These are phyloP conservation scores for Orthosia incerta DNA, from an alignment of 2,888 invertebrate species.

Conservation along the genomic window DNA sequence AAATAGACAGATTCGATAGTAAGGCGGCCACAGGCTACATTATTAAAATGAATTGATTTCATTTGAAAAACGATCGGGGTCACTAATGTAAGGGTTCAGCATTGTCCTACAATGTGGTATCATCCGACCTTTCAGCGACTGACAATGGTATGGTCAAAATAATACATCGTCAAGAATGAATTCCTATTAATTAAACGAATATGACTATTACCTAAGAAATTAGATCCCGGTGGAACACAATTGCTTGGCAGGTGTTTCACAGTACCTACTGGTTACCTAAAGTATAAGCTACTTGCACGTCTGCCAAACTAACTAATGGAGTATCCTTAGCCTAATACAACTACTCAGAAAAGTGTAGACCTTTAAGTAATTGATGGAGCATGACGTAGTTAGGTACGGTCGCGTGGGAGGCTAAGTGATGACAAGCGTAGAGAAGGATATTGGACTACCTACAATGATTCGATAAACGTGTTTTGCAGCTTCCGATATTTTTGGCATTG, in stretches of 20 bases:
- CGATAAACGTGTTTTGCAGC: neutral
- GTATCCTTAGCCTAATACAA: slow-evolving; percentile 44
- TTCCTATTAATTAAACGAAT: too few species aligned
- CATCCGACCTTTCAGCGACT: too few species aligned
- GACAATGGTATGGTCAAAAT: too few species aligned
- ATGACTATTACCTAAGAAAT: neutral
- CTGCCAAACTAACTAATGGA: slow-evolving; percentile 38
- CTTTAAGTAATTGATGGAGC: slow-evolving; percentile 46
- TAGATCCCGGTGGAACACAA: neutral
- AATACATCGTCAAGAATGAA: too few species aligned
- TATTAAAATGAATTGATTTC: too few species aligned
- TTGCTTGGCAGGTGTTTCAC: neutral
- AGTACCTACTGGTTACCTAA: slow-evolving; percentile 45
- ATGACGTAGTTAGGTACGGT: slow-evolving; percentile 35
- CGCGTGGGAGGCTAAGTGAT: slow-evolving; percentile 31
- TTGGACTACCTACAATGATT: slow-evolving; percentile 13
- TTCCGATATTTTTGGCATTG: neutral
- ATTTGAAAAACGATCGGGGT: too few species aligned
- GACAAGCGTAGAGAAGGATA: slow-evolving; percentile 34
- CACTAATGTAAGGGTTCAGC: too few species aligned
- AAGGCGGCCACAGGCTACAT: too few species aligned
- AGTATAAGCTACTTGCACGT: slow-evolving; percentile 8
- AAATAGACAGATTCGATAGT: too few species aligned
- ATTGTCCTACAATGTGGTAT: too few species aligned
- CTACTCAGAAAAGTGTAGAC: slow-evolving; percentile 42